A percentile compares a stretch with the other conserved stretches of the same genome.
These are phyloP conservation scores for Drosophila anceps DNA, from an alignment of 2,888 invertebrate species.

Conservation along the genomic window DNA sequence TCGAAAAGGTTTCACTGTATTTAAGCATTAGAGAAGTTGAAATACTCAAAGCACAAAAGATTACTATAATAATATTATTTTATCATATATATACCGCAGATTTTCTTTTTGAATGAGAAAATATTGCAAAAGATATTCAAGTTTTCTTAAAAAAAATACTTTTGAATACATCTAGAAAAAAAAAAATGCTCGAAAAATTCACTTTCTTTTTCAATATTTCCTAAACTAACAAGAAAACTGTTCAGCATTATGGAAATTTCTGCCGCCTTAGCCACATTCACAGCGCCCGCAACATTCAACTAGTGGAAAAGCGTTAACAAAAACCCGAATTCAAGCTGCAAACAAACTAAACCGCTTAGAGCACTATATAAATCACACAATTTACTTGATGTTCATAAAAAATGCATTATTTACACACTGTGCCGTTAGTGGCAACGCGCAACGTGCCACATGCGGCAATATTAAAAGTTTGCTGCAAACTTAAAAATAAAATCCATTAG, in stretches of 20 bases:
- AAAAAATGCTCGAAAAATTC: background rate
- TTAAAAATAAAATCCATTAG: slow-evolving; percentile 28
- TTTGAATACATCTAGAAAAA: no score
- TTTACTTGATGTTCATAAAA: slow-evolving; percentile 11
- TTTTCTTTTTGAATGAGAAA: background rate
- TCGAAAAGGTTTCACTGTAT: background rate
- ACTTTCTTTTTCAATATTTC: no score
- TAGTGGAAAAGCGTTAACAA: slow-evolving; percentile 22
- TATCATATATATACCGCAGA: no score
- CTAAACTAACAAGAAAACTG: background rate
- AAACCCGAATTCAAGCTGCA: background rate
- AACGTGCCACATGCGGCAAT: slow-evolving; percentile 21
- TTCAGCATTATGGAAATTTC: background rate
- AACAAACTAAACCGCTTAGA: background rate
- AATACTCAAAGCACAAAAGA: background rate
- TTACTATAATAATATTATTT: background rate
- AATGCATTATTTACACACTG: slow-evolving; percentile 4
- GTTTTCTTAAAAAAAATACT: no score
- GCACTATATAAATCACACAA: background rate
- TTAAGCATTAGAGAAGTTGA: background rate
- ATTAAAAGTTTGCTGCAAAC: slow-evolving; percentile 4
- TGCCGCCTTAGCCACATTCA: background rate
- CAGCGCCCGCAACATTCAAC: slow-evolving; percentile 34
- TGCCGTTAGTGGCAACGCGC: slow-evolving; percentile 4
- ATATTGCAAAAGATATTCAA: background rate